Evolutionary conservation across 2,113 vertebrate species (phyloP), one percentile per base, ranked within the genome.

Genomic region (Typhlomys cinereus): DNA sequence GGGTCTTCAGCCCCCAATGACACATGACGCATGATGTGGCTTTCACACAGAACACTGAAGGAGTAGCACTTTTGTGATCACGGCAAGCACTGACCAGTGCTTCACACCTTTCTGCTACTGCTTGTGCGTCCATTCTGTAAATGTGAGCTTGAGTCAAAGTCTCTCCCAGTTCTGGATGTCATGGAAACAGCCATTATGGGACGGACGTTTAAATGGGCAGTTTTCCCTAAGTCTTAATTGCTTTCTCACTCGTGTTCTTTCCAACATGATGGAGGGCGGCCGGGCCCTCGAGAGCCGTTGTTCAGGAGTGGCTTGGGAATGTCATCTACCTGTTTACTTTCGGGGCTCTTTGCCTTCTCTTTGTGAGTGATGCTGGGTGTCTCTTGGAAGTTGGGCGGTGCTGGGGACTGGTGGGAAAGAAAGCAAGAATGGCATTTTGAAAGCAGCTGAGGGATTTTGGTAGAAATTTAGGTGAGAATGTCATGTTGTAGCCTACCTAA

Each of bases 321-420:
- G 46, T 70, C 48, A n/a, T 29, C 83, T 23, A 5, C 59, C 2
- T 88, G 7, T 85, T 86, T 88, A 70, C 71, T 88, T 90, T 71
- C 73, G 41, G 62, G 50, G 8, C 61, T 64, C 27, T 27, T 67
- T 70, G 11, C 84, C 80, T 90, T 73, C 36, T 71, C 36, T 70
- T 92, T 50, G 36, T 36, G 23, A 59, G 83, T 25, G 44, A 61
- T 50, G 81, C 15, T 13, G 5, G 29, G 46, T 41, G 59, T 57
- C 61, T 52, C 81, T 93, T 85, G 73, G 87, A 94, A 88, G 81
- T 59, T 46, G 54, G 34, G 23, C 62, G 27, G n/a, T 41, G 70
- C 4, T 31, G 12, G 81, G 34, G 34, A 46, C 27, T 67, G 50
- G 20, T 61, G 31, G 41, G 39, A 62, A 41, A 83, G 59, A 80